phyloP scores from a whole-genome alignment of 2,888 invertebrate genomes.

The Sicus ferrugineus region DNA sequence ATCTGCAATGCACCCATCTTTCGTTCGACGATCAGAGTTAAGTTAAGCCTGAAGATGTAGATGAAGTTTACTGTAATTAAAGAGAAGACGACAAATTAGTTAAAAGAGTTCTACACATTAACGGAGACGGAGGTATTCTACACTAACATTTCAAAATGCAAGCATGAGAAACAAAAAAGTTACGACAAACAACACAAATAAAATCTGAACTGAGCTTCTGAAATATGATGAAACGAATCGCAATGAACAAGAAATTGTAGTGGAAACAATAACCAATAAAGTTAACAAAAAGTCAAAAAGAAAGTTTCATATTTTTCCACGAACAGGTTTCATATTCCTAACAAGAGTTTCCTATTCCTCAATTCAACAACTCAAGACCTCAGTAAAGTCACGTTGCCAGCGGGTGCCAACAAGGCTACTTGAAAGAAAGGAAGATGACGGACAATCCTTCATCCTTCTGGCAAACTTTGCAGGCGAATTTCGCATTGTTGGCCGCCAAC shows the following conservation, averaged over 20 bases:
- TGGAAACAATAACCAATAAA: background rate
- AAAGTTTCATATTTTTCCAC: background rate
- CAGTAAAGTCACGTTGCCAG: constrained; percentile 40
- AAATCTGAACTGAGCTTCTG: background rate
- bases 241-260: too few species aligned
- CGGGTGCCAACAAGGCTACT: too few species aligned
- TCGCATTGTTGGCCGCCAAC: too few species aligned
- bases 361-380: constrained; percentile 40
- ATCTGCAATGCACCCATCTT: background rate
- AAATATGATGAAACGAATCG: too few species aligned
- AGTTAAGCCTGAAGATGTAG: background rate
- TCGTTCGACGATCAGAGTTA: background rate
- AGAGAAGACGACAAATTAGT: background rate
- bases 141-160: background rate
- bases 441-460: too few species aligned
- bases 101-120: background rate
- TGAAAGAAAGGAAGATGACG: too few species aligned
- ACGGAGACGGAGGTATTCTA: background rate
- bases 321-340: constrained; percentile 19
- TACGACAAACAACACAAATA: too few species aligned
- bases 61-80: background rate
- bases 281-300: background rate
- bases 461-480: too few species aligned
- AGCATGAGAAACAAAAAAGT: too few species aligned
- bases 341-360: constrained; percentile 42